Base-by-base conservation (phyloP, 1,140 invertebrate species). In the Lepeophtheirus salmonis region DNA sequence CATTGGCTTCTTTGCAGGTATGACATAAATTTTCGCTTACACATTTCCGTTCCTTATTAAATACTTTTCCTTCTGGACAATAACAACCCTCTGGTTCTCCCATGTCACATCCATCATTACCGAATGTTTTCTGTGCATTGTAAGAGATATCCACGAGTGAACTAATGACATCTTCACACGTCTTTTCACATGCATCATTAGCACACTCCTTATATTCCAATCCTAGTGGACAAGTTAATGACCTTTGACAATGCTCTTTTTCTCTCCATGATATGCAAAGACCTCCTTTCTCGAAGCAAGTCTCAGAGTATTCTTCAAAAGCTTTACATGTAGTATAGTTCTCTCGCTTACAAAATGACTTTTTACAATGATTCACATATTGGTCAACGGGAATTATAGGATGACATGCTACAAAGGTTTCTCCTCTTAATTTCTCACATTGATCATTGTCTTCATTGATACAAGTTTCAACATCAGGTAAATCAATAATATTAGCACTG, bases 231-330 rank as follows among this genome's bases (percentile, higher is more conserved):
- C 6, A 6, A 41, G 6, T 41, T 6, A 41, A n/a, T 41, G 30
- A 41, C 6, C 30, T 41, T 6, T 6, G 30, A n/a, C 30, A 41
- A 41, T 41, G 30, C n/a, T 41, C 52, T 2, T 21, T 17, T 17
- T 54, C 1, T 12, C 52, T 20, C 52, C 52, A 54, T 3, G 52
- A 54, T 54, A 54, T 54, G 22, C 52, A 54, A 2, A 54, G 30
- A 41, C 30, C 52, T 54, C 52, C 52, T 24, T 21, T 21, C 2
- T 54, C 52, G n/a, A 21, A 24, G 23, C 52, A 54, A 54, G 52
- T 20, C 2, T 54, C 52, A 14, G 18, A 20, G 21, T 54, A 54
- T 18, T 54, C 52, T 12, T 17, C 23, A 2, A 54, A 24, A 13
- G 23, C 23, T 14, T 54, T 54, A 20, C 52, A 54, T 24, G 21